Base-by-base conservation (phyloP, 23 tunicate species). In the Clavelina lepadiformis region DNA sequence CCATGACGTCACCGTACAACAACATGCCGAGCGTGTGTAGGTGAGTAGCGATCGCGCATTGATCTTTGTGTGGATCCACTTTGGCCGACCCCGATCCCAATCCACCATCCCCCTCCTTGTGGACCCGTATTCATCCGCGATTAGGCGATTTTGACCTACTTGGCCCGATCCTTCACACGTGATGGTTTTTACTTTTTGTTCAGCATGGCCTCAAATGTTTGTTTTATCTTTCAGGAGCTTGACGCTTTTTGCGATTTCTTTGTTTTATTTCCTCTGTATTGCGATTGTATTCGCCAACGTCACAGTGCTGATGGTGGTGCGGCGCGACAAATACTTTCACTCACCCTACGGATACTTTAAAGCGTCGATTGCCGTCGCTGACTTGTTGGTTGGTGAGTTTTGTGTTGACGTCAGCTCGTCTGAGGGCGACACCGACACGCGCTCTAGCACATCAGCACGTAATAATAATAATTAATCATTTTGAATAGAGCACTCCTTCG, bases 321-420 rank as follows among this genome's bases (percentile, higher is more conserved):
- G 72, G n/a, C 29, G 19, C 19, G 72, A 66, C 22, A 56, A 24
- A 23, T 66, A 66, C 31, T 66, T 66, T 28, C 72, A 66, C 31
- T 24, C 57, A 3, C 57, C 72, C 3, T 66, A 66, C 29, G 72
- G 72, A 21, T 66, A 66, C 22, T 66, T 66, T 57, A 66, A 66
- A 66, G 72, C 72, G 34, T 66, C 72, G 5, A 66, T 66, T 8
- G 72, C 72, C 15, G 19, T 66, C 3, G 72, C 72, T 36, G 72
- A 66, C 47, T 66, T 66, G 47, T 26, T 46, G 5, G 72, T 66
- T 3, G 72, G 72, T 66, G 35, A 46, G 72, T 53, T n/a, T n/a
- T n/a, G n/a, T n/a, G n/a, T n/a, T n/a, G n/a, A n/a, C n/a, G n/a
- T n/a, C n/a, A n/a, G n/a, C n/a, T n/a, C n/a, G n/a, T n/a, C n/a